Evolutionary conservation across 2,888 invertebrate genomes (phyloP).

Genomic region (Pheosia gnoma): DNA sequence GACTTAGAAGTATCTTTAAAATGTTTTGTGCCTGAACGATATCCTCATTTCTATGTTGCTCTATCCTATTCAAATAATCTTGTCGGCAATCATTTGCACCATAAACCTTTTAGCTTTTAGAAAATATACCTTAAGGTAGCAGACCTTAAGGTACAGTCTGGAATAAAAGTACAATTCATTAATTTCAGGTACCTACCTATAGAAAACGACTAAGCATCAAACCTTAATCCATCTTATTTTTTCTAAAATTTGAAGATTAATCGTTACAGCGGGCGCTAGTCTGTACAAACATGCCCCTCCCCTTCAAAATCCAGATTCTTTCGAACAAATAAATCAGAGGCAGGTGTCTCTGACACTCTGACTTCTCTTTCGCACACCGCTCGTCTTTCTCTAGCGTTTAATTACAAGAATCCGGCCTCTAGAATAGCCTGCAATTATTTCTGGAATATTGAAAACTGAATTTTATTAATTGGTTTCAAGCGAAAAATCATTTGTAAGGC

Average conservation of each 20-base stretch:
- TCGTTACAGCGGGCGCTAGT: conserved; percentile 18
- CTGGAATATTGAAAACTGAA: conserved; percentile 38
- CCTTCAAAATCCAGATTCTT: conserved; percentile 58
- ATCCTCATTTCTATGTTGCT: no score
- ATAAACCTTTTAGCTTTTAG: no score
- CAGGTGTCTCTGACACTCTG: conserved; percentile 59
- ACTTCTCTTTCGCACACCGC: conserved; percentile 27
- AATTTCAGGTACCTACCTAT: background rate
- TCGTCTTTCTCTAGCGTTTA: conserved; percentile 35
- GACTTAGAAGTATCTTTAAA: no score
- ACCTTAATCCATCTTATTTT: conserved; percentile 13
- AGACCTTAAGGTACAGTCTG: no score
- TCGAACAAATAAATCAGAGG: conserved; percentile 65
- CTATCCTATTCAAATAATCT: no score
- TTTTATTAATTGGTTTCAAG: conserved; percentile 30
- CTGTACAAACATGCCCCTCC: conserved; percentile 26
- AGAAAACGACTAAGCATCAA: background rate
- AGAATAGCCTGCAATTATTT: conserved; percentile 43
- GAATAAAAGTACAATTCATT: background rate
- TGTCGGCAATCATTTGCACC: no score
- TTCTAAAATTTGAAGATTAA: conserved; percentile 28
- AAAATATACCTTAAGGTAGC: no score
- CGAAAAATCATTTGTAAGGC: conserved; percentile 32
- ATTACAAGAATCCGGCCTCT: conserved; percentile 41
- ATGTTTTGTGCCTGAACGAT: no score